Conservation (phyloP, 2,888 invertebrate genomes). For the Salpingus planirostris region DNA sequence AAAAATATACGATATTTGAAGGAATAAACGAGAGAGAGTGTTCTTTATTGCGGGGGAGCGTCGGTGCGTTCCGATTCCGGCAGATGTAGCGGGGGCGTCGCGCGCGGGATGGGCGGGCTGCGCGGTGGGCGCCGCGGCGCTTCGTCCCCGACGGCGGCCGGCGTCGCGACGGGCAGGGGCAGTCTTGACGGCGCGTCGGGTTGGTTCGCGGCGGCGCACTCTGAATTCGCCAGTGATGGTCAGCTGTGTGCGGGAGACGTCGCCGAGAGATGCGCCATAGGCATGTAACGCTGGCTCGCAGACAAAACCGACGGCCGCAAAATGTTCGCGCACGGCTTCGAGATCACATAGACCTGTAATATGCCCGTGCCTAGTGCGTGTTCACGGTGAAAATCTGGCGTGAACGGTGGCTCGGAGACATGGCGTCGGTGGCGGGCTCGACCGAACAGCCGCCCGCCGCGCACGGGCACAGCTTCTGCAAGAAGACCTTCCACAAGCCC, state of each 20-base stretch:
- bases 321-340: slow-evolving; percentile 51
- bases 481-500: slow-evolving; percentile 99
- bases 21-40: no score
- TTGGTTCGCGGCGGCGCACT: slow-evolving; percentile 31
- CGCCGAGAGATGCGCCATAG: slow-evolving; percentile 40
- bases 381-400: slow-evolving; percentile 55
- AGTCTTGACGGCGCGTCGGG: slow-evolving; percentile 27
- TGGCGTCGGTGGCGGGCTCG: slow-evolving; percentile 47
- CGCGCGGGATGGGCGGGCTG: slow-evolving; percentile 22
- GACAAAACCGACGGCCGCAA: slow-evolving; percentile 42
- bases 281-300: slow-evolving; percentile 37
- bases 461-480: slow-evolving; percentile 96
- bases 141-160: slow-evolving; percentile 17
- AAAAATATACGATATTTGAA: no score
- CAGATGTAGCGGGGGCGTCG: slow-evolving; percentile 8
- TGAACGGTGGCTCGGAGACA: slow-evolving; percentile 51
- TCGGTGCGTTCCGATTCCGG: no score
- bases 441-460: slow-evolving; percentile 49
- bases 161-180: slow-evolving; percentile 9
- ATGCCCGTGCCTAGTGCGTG: slow-evolving; percentile 41
- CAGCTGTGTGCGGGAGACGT: slow-evolving; percentile 35
- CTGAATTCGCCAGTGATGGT: slow-evolving; percentile 35
- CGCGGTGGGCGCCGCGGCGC: slow-evolving; percentile 27
- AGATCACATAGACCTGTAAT: slow-evolving; percentile 51
- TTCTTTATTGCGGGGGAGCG: no score